Conservation (phyloP, 2,797 vertebrate species). For the Aselliscus stoliczkanus region DNA sequence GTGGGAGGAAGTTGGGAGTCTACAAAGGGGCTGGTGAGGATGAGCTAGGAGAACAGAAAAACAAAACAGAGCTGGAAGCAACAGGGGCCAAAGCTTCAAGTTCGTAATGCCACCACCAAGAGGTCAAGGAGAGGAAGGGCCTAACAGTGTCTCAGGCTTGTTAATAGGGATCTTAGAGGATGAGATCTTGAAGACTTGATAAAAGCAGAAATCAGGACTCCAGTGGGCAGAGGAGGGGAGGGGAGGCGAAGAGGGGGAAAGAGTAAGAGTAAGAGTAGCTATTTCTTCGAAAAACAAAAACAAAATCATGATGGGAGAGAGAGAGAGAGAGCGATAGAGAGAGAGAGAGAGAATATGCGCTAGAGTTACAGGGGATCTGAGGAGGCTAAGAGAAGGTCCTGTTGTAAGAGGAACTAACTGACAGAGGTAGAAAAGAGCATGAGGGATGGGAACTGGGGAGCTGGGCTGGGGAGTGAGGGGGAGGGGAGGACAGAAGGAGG, state of each 20-base stretch:
- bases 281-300: neutral
- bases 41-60: neutral
- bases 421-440: rapidly evolving
- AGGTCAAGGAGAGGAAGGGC: neutral
- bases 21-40: neutral
- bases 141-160: neutral
- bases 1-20: neutral
- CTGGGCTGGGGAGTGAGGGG: neutral
- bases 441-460: neutral
- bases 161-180: neutral
- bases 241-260: neutral
- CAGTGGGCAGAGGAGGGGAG: neutral
- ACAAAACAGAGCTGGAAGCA: neutral
- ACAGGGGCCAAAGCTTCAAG: neutral
- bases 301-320: neutral
- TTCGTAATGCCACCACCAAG: rapidly evolving
- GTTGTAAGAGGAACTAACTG: neutral
- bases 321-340: no score
- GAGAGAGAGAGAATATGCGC: no score
- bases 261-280: neutral
- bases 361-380: neutral
- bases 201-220: neutral
- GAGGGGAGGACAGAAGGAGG: neutral
- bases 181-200: no score
- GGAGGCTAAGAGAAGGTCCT: neutral